Conservation (phyloP, 2,797 vertebrate genomes). For the Discoglossus pictus region DNA sequence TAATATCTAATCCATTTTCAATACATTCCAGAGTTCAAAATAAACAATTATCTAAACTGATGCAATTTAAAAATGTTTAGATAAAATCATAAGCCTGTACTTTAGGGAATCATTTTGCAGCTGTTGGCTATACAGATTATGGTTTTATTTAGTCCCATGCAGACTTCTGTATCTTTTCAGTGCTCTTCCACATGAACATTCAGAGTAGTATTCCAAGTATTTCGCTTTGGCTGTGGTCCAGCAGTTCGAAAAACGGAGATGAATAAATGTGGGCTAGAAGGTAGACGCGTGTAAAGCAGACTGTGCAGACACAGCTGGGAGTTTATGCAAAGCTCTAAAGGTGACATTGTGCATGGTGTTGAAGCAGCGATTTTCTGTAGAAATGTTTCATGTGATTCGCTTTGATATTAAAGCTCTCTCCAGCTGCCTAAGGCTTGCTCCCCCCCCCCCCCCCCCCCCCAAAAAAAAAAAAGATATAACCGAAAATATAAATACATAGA, state of each 20-base stretch:
- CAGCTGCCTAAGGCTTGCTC: constrained; percentile 24
- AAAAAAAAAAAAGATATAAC: constrained; percentile 3
- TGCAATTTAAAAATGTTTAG: too few species aligned
- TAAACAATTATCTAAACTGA: too few species aligned
- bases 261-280: constrained; percentile 5
- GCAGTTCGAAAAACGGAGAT: not conserved
- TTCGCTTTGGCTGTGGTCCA: constrained; percentile 15
- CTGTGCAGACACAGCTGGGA: constrained; percentile 22
- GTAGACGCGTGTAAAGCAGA: constrained; percentile 1
- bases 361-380: constrained; percentile 6
- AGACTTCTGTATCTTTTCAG: too few species aligned
- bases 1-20: too few species aligned
- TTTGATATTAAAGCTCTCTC: constrained; percentile 19
- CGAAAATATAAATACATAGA: not conserved
- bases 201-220: constrained; percentile 10
- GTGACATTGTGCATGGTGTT: constrained; percentile 17
- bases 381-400: constrained; percentile 9
- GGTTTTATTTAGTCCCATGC: too few species aligned
- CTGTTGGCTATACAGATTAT: too few species aligned
- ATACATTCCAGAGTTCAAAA: too few species aligned
- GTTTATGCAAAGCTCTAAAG: constrained; percentile 14
- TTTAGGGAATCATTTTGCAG: too few species aligned
- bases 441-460: too few species aligned
- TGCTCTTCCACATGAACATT: too few species aligned
- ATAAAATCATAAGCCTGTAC: too few species aligned